Percentiles rank a stretch among this genome's conserved stretches.
phyloP scores from a whole-genome alignment of 2,888 invertebrate genomes.

The Netelia inedita region DNA sequence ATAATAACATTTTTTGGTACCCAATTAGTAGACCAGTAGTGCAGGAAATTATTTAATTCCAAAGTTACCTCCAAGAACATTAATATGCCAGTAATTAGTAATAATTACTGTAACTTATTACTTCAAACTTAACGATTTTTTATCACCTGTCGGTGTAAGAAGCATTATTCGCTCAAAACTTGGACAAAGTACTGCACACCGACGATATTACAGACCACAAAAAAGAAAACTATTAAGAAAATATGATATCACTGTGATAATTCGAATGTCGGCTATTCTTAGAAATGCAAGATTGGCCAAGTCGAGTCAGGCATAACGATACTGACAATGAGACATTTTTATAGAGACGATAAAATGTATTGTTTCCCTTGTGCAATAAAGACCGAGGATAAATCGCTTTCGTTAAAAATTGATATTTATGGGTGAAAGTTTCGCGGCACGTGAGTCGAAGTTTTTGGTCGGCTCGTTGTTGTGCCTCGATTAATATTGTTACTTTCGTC shows the following conservation, averaged over 20 bases:
- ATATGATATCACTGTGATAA: not conserved
- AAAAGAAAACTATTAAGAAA: not conserved
- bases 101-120: too few relatives aligned
- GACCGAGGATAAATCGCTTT: too few relatives aligned
- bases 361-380: not conserved
- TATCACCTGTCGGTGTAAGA: too few relatives aligned
- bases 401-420: not conserved
- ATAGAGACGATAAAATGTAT: not conserved
- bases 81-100: too few relatives aligned
- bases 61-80: too few relatives aligned
- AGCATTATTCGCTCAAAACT: too few relatives aligned
- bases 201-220: not conserved
- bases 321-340: not conserved
- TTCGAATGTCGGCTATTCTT: not conserved
- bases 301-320: not conserved
- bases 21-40: too few relatives aligned
- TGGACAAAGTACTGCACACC: too few relatives aligned
- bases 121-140: too few relatives aligned
- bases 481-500: constrained; percentile 39
- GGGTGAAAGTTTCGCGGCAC: not conserved
- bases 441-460: constrained; percentile 1
- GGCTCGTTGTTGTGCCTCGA: not conserved
- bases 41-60: too few relatives aligned
- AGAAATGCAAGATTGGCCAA: not conserved
- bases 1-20: too few relatives aligned